Base-by-base conservation (phyloP, 2,888 invertebrate genomes). In the Microdon myrmicae region DNA sequence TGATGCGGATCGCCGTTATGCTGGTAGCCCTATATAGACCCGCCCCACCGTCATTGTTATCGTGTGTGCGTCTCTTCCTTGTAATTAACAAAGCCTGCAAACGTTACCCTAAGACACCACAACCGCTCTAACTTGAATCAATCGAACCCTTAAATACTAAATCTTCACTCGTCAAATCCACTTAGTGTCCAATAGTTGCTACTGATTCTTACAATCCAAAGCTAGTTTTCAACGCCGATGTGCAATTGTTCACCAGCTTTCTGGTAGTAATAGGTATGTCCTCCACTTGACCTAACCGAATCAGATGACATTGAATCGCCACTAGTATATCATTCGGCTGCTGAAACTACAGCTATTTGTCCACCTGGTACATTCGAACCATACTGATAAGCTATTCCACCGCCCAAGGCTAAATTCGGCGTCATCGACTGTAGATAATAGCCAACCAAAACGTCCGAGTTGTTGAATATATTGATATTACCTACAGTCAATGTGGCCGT, bases 221-320 rank as follows among this genome's bases (percentile, higher is more conserved):
- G 75, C 92, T 95, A 4, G 96, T 92, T 81, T 97, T 99, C 98
- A 0, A 95, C 94, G 41, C 97, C 98, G 69, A 98, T 83, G 83
- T 86, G 88, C 66, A 94, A 81, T 75, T 95, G 93, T 76, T 94
- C 93, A 79, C 91, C 94, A 71, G 94, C 92, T 81, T 90, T 93
- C 75, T 96, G 96, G 82, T 95, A 94, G 81, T 94, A 98, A 78
- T 94, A 96, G 45, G 94, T 75, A 76, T 97, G 96, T 68, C 92
- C 82, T 25, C 91, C 92, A 10, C 89, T 86, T 2, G 89, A 84
- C 41, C 95, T 94, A 69, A 90, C 35, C 1, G 90, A 89, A 3
- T 88, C 87, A 0, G 90, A 88, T 71, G 90, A 82, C 70, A 88
- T 88, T 1, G 86, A 84, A 69, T 86, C 74, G 2, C 75, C 78